Evolutionary conservation across 2,113 vertebrate genomes (phyloP).

Genomic region (Saguinus imperator): DNA sequence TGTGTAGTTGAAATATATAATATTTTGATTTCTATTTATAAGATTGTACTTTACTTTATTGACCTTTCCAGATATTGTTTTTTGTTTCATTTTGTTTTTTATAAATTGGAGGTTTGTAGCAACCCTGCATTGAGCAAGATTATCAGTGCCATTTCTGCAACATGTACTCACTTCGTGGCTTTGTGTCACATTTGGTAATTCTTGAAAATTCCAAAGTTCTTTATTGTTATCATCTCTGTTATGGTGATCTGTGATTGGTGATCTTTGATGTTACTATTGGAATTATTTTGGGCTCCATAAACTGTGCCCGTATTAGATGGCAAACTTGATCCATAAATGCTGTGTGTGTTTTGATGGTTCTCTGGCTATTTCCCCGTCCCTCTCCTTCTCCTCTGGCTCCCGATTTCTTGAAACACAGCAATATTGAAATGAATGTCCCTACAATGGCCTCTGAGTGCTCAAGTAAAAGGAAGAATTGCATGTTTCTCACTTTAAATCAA

Average conservation of each 20-base stretch:
- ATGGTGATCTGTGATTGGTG: neutral
- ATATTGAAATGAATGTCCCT: neutral
- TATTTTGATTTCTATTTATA: neutral
- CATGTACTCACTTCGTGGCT: neutral
- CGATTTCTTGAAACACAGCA: neutral
- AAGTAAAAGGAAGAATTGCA: neutral
- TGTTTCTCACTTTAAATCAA: neutral
- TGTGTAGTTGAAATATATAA: neutral
- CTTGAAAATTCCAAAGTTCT: neutral
- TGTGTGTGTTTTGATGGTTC: neutral
- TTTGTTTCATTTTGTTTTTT: neutral
- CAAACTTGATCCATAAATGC: neutral
- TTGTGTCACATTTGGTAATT: neutral
- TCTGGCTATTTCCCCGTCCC: neutral
- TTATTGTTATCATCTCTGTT: neutral
- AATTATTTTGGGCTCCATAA: neutral
- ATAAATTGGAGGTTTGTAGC: neutral
- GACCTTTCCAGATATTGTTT: neutral
- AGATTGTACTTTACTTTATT: neutral
- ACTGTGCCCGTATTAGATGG: neutral
- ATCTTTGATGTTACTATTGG: neutral
- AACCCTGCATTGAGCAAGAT: neutral
- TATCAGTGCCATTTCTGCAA: neutral
- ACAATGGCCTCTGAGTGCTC: neutral
- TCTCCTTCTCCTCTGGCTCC: neutral